These are phyloP conservation scores for Ataeniobius toweri DNA, from an alignment of 2,797 vertebrate genomes.

Conservation along the genomic window DNA sequence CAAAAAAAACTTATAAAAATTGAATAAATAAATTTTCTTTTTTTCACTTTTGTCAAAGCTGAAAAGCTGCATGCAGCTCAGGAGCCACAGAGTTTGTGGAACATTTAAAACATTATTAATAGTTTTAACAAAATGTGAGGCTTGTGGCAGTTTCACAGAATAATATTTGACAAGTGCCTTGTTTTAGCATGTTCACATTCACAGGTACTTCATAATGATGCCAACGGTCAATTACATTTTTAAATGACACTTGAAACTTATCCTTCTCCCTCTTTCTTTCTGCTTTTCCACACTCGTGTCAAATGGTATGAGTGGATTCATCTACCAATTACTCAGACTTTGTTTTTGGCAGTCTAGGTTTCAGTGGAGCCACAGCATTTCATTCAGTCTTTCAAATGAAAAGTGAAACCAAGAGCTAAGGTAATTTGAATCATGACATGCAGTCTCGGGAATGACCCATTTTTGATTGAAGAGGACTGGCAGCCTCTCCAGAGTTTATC, in stretches of 20 bases:
- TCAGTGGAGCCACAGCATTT: not conserved
- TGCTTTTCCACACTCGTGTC: too few species aligned
- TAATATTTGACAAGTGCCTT: not conserved
- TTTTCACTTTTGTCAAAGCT: too few species aligned
- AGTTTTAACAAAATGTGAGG: not conserved
- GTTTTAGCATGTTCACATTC: not conserved
- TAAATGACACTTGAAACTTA: not conserved
- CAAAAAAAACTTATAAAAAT: too few species aligned
- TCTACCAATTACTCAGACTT: not conserved
- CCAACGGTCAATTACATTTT: too few species aligned
- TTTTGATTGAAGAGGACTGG: not conserved
- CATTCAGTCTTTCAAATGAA: not conserved
- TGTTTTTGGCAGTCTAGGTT: not conserved
- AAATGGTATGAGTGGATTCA: not conserved
- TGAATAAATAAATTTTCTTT: too few species aligned
- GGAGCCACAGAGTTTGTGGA: not conserved
- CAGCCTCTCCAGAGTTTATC: not conserved
- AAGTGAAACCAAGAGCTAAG: not conserved
- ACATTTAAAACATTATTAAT: not conserved
- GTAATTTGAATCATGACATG: not conserved
- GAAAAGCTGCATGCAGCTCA: too few species aligned
- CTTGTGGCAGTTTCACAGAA: not conserved
- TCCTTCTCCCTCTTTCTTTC: not conserved
- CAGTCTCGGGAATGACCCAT: not conserved
- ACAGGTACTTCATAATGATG: not conserved